A percentile compares a stretch with the other conserved stretches of the same genome.
phyloP scores from a whole-genome alignment of 2,113 vertebrate genomes.

The Sturnus vulgaris region DNA sequence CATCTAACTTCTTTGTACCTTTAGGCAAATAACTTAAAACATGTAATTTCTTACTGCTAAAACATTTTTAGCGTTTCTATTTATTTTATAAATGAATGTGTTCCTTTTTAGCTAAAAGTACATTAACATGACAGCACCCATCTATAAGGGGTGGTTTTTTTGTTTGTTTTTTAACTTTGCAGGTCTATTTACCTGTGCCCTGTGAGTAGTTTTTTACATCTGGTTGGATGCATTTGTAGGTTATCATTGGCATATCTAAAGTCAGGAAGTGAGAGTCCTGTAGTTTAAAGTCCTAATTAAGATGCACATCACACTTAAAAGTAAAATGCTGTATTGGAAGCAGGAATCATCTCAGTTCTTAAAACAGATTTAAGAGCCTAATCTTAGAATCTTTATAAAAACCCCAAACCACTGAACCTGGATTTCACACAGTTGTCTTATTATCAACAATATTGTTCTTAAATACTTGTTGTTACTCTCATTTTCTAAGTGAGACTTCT shows the following conservation, averaged over 20 bases:
- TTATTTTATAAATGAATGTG: neutral
- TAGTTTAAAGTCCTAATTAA: neutral
- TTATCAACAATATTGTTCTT: neutral
- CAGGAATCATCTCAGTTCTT: neutral
- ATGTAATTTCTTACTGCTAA: neutral
- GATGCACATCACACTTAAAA: neutral
- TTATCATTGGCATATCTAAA: neutral
- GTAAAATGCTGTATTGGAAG: neutral
- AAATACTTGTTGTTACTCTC: neutral
- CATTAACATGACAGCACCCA: neutral
- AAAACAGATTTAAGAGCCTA: neutral
- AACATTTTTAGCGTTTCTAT: neutral
- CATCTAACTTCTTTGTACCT: neutral
- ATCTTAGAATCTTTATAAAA: neutral
- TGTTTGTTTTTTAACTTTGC: neutral
- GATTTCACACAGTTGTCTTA: neutral
- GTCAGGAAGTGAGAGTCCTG: neutral
- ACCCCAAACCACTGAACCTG: rapidly evolving
- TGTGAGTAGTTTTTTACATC: neutral
- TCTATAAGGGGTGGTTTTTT: neutral
- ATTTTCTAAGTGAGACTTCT: neutral
- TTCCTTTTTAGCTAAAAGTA: neutral
- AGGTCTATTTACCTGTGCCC: neutral
- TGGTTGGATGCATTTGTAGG: neutral
- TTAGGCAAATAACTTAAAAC: neutral